Base-by-base conservation (phyloP, 2,888 invertebrate species). In the Dorcus hopei region DNA sequence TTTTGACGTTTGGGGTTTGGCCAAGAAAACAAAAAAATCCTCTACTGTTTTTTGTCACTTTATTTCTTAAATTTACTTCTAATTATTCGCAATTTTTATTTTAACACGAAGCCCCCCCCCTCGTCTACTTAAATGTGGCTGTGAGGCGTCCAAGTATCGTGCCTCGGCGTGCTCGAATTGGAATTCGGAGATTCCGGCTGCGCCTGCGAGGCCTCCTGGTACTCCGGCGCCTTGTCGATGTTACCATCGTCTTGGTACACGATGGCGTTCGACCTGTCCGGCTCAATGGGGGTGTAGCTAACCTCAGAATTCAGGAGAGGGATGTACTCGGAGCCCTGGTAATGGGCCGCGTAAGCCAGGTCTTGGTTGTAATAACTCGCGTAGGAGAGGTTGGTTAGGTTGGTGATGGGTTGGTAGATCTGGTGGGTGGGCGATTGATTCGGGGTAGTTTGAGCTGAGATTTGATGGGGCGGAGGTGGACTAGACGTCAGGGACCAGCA, bases 401-500 rank as follows among this genome's bases (percentile, higher is more conserved):
- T 79, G 11, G 77, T 74, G 51, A 79, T 69, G 52, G 74, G 75
- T 64, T 78, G 77, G 65, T 79, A 79, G 45, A 75, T 71, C 63
- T 77, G 76, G 57, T 74, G 75, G 41, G 70, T 74, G 9, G 79
- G 79, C 2, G 79, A 79, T 63, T 78, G 77, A 56, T 73, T 77
- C 1, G 78, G 77, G 2, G 76, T 74, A 3, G 72, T 69, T 53
- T 75, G 75, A 7, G 75, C 65, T 8, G 74, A 72, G 38, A 75
- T 66, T 64, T 78, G 76, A 58, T 77, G 76, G 3, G 77, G 76
- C 3, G 77, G 77, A 3, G 78, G 77, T 3, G 79, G 77, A 63
- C 76, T 76, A n/a, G 79, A 76, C 3, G 78, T 75, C 38, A 78
- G 63, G 3, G 78, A 77, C 79, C 79, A 79, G 64, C 79, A 79